phyloP scores from a whole-genome alignment of 2,113 vertebrate genomes.

The Gnathonemus echidnorhynchus region DNA sequence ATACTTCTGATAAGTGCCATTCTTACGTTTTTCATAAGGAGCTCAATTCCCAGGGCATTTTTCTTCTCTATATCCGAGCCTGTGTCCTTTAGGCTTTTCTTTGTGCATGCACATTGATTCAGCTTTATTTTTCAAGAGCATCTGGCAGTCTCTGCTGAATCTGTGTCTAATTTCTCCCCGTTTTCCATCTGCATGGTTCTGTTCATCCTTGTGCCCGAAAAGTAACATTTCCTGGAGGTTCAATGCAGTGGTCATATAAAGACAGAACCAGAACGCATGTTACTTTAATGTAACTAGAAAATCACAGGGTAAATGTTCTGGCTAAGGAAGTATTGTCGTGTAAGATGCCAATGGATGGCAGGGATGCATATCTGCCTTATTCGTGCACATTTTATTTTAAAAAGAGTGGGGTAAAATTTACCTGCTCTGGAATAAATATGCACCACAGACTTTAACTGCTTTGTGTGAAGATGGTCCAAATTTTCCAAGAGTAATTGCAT shows the following conservation, averaged over 20 bases:
- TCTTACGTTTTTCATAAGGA: background rate
- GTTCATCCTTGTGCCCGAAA: background rate
- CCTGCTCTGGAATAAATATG: background rate
- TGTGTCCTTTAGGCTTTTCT: background rate
- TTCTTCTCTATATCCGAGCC: background rate
- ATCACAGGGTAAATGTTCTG: background rate
- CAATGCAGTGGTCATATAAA: background rate
- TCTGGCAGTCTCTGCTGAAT: background rate
- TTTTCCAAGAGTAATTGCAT: background rate
- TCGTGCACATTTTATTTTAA: background rate
- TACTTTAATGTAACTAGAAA: background rate
- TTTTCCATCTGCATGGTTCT: background rate
- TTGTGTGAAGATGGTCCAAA: background rate
- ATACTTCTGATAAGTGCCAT: background rate
- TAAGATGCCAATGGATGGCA: background rate
- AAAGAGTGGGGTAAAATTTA: background rate
- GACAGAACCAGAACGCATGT: background rate
- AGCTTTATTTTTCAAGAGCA: background rate
- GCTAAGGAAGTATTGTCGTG: background rate
- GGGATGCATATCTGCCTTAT: background rate
- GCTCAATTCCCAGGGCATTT: background rate
- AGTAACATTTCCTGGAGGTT: background rate
- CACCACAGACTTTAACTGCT: background rate
- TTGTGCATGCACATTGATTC: background rate
- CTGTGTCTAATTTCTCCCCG: background rate